Base-by-base conservation (phyloP, 2,888 invertebrate species). In the Serrognathus titanus region DNA sequence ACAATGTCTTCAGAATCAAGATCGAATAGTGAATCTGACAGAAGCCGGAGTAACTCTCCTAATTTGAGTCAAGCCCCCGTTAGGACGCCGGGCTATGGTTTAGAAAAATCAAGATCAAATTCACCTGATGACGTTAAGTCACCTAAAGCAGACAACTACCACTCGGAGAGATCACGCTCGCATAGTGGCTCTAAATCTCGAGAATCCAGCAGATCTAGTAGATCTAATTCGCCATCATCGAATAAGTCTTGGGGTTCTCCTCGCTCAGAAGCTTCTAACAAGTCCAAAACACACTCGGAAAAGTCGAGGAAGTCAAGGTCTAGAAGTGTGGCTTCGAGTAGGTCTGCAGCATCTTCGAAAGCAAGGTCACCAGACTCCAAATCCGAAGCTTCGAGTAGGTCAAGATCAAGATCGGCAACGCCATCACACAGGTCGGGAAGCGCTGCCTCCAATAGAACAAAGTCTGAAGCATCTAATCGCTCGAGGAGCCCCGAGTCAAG, bases 371-470 rank as follows among this genome's bases (percentile, higher is more conserved):
- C n/a, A n/a, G n/a, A n/a, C n/a, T 70, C 70, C 36, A 51, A 53
- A 41, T 60, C 62, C 24, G 45, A 49, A 47, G 63, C 54, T 48
- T 62, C 47, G 43, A 62, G 48, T 52, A 65, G 62, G 11, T 55
- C 58, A 54, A 52, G 50, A 45, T 61, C 61, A 9, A 12, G 39
- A 31, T 58, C 58, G 4, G 43, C 41, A 10, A 40, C 57, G 1
- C 24, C 41, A 11, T 74, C 75, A 3, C 65, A 67, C 16, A 59
- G 62, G 49, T 64, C 69, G 31, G 63, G 62, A 11, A 80, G 80
- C 1, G 80, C 79, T 8, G 78, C 70, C 7, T 82, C 82, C 54
- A 74, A 77, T 56, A 80, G 80, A 65, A 82, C 82, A 9, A 74
- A 65, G 24, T 79, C 69, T 39, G 48, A 48, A 20, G 62, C 59